A percentile compares a stretch with the other conserved stretches of the same genome.
Conservation (phyloP, 2,888 invertebrate species). For the Ommatoiulus sabulosus region DNA sequence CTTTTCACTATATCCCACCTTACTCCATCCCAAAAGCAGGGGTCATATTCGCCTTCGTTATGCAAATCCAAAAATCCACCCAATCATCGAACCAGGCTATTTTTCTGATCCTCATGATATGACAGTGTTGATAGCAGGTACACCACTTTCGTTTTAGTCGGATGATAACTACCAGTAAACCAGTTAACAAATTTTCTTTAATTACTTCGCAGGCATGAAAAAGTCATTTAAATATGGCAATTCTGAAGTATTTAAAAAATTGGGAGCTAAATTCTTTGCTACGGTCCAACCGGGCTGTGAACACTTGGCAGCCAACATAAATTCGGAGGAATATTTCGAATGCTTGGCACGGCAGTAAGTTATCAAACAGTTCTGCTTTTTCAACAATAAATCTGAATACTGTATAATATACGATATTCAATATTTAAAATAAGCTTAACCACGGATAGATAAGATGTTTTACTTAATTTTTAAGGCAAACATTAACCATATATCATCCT, state of each 20-base stretch:
- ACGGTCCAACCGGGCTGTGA: conserved; percentile 42
- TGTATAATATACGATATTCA: not conserved
- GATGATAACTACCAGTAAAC: not conserved
- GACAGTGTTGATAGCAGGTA: conserved; percentile 80
- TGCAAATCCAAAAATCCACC: conserved; percentile 86
- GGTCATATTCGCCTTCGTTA: conserved; percentile 76
- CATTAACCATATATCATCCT: conserved; percentile 69
- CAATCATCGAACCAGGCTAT: conserved; percentile 92
- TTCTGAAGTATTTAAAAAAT: not conserved
- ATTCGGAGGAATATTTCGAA: conserved; percentile 49
- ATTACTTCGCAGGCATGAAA: not conserved
- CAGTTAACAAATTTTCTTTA: not conserved
- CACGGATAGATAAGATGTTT: not conserved
- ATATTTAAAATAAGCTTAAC: not conserved
- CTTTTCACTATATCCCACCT: conserved; percentile 74
- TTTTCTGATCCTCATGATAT: conserved; percentile 84
- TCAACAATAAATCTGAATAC: not conserved
- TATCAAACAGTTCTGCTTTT: not conserved
- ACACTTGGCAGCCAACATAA: not conserved
- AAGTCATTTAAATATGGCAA: conserved; percentile 31
- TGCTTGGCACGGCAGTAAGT: conserved; percentile 37
- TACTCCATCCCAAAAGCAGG: conserved; percentile 79
- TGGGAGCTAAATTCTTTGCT: conserved; percentile 14
- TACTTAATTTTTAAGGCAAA: not conserved
- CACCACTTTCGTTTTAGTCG: not conserved